Base-by-base conservation (phyloP, 1,140 invertebrate species). In the Ceratina japonica region DNA sequence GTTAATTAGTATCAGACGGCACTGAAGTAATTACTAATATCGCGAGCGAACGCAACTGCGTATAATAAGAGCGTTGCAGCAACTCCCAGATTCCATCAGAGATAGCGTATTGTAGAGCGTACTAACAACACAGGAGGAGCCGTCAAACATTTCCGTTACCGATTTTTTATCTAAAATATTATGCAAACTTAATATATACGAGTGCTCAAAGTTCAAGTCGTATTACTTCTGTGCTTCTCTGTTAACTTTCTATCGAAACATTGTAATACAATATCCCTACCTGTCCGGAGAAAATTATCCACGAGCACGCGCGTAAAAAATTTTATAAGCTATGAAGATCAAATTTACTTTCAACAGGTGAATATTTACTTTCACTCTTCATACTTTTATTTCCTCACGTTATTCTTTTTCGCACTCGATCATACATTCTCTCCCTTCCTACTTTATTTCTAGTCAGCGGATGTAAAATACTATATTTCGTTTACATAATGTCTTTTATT, bases 1-100 rank as follows among this genome's bases (percentile, higher is more conserved):
- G 72, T 13, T 64, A 74, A 74, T 74, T 74, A 74, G 16, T 64
- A 74, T 54, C 72, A 56, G 72, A 31, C 59, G 2, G 71, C 58
- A 27, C 3, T 73, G 44, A 52, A 31, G 58, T 62, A 63, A 31
- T 73, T 73, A 63, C 59, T 73, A 51, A 62, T 73, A 51, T 51
- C 71, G 10, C 37, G 70, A 73, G 44, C 71, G 22, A 18, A 20
- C 56, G 54, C 69, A 72, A 72, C 56, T 72, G 56, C 16, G 56
- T 61, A 12, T 24, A 37, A 61, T 72, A 61, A 72, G 37, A 72
- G 58, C 31, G 44, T 73, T 51, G 56, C 59, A 24, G 71, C 31
- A 73, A 63, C 15, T 72, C 22, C 0, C n/a, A 61, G 70, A 72
- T 72, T 61, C 3, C 22, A 61, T 24, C 3, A 16, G n/a, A 61